These are phyloP conservation scores for Euphonia xanthogaster DNA, from an alignment of 2,797 vertebrate genomes.

Conservation along the genomic window DNA sequence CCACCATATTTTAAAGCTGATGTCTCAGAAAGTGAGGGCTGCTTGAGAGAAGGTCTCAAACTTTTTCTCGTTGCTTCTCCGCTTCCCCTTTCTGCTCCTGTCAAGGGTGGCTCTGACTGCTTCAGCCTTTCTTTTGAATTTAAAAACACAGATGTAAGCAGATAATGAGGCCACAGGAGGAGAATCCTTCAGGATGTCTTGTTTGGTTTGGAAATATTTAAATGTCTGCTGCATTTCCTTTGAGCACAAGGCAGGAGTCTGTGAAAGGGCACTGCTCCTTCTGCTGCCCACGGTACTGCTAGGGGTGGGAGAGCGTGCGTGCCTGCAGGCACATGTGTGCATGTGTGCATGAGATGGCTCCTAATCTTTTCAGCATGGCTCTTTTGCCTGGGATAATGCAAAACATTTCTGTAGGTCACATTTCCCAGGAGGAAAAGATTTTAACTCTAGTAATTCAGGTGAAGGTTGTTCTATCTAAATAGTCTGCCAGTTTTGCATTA, in stretches of 20 bases:
- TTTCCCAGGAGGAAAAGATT: background rate
- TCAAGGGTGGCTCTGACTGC: background rate
- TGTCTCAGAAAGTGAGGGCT: background rate
- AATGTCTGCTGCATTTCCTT: constrained; percentile 79
- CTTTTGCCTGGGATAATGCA: background rate
- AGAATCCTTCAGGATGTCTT: constrained; percentile 75
- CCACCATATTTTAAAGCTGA: background rate
- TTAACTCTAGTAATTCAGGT: constrained; percentile 29
- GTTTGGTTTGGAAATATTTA: constrained; percentile 78
- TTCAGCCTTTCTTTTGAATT: constrained; percentile 49
- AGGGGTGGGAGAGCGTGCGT: background rate
- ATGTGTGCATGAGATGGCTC: background rate
- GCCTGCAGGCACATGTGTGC: background rate
- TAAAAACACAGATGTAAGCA: constrained; percentile 61
- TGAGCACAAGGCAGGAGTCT: constrained; percentile 43
- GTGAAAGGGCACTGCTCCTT: constrained; percentile 39
- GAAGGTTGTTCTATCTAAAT: background rate
- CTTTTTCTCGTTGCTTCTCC: background rate
- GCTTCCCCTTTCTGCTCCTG: background rate
- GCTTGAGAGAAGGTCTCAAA: background rate
- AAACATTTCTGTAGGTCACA: constrained; percentile 9
- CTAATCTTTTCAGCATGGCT: constrained; percentile 46
- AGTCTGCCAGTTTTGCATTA: background rate
- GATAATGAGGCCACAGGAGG: constrained; percentile 70
- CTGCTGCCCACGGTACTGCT: constrained; percentile 10